Conservation (phyloP, 2,113 vertebrate species). For the Brachirus orientalis region DNA sequence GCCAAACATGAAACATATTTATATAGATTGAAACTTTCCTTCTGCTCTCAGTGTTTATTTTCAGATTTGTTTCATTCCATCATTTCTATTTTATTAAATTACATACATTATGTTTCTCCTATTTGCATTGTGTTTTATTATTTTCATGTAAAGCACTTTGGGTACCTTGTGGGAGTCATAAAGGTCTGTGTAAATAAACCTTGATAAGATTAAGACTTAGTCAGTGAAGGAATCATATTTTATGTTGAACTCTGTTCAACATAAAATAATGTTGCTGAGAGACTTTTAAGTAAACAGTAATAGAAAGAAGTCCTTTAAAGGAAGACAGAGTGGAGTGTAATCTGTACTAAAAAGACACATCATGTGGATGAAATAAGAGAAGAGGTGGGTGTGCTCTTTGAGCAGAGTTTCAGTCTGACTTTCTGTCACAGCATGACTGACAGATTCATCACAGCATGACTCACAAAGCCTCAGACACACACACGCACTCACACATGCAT, state of each 20-base stretch:
- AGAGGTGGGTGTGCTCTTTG: neutral
- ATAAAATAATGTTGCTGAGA: neutral
- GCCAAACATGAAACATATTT: too few relatives aligned
- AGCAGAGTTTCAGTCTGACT: conserved; percentile 34
- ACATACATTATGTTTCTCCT: too few relatives aligned
- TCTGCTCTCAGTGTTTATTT: too few relatives aligned
- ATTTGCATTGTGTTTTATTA: too few relatives aligned
- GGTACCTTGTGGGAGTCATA: too few relatives aligned
- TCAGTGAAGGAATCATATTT: neutral
- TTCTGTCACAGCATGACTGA: conserved; percentile 22
- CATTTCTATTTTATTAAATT: too few relatives aligned
- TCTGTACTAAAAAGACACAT: neutral
- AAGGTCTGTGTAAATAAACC: too few relatives aligned
- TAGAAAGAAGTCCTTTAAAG: neutral
- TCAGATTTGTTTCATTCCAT: too few relatives aligned
- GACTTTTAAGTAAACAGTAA: neutral
- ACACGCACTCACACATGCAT: too few relatives aligned
- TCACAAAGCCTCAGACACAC: conserved; percentile 24
- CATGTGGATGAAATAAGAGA: neutral
- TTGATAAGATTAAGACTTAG: neutral
- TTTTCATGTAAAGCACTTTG: too few relatives aligned
- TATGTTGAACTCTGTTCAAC: neutral
- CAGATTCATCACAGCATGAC: conserved; percentile 30
- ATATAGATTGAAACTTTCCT: too few relatives aligned
- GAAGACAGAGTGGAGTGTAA: too few relatives aligned